phyloP scores from a whole-genome alignment of 64 coral and sea anemone species.

The Actinia tenebrosa region DNA sequence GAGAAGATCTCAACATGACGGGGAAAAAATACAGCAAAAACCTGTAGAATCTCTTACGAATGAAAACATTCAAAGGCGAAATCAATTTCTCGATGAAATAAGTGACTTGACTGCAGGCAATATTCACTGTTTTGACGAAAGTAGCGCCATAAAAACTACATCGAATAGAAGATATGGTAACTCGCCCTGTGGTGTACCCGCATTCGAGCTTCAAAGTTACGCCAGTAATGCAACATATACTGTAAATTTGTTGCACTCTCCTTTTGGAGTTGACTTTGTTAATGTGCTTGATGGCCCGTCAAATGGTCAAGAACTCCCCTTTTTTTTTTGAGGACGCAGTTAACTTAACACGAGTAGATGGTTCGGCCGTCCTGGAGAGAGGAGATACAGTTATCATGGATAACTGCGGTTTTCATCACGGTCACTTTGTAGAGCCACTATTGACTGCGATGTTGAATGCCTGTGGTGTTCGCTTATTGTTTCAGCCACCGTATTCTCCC shows the following conservation, averaged over 20 bases:
- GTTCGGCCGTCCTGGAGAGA: constrained; percentile 32
- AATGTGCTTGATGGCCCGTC: constrained; percentile 28
- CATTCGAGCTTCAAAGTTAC: constrained; percentile 37
- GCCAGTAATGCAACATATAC: constrained; percentile 44
- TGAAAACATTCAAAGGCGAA: background rate
- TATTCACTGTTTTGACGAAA: constrained; percentile 34
- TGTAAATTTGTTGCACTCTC: constrained; percentile 37
- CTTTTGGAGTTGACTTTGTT: constrained; percentile 24
- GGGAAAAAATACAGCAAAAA: background rate
- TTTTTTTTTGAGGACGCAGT: constrained; percentile 38
- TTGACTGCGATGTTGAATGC: background rate
- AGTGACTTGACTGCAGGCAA: constrained; percentile 2
- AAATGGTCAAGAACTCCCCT: background rate
- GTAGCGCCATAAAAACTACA: constrained; percentile 32
- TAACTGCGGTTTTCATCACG: constrained; percentile 28
- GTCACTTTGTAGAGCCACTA: constrained; percentile 7
- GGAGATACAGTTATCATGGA: constrained; percentile 48
- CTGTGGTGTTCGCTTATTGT: background rate
- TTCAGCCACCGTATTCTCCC: constrained; percentile 18
- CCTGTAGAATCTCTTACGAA: background rate
- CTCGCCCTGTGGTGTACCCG: background rate
- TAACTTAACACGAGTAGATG: background rate
- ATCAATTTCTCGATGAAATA: background rate
- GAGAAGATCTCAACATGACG: background rate
- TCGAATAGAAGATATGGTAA: constrained; percentile 27